phyloP scores from a whole-genome alignment of 37 sponge, comb jelly and placozoan genomes.

The Geodia barretti region DNA sequence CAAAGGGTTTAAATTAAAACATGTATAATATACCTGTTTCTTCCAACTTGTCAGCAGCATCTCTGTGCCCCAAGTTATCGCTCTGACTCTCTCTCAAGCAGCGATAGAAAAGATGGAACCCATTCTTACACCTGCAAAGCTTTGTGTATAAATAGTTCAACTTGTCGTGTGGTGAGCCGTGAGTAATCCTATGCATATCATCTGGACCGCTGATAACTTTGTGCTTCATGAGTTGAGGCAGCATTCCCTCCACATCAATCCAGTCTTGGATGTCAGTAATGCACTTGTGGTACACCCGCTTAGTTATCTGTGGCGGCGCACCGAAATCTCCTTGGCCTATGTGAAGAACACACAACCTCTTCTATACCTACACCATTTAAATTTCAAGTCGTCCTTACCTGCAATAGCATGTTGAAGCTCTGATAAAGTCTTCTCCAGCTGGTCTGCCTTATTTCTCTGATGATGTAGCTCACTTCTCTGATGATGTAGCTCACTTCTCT shows the following conservation, averaged over 20 bases:
- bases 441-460: no score
- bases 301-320: neutral
- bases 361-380: no score
- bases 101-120: neutral
- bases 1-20: no score
- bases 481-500: no score
- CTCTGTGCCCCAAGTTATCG: neutral
- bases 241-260: neutral
- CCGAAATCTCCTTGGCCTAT: no score
- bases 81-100: neutral
- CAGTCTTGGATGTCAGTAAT: neutral
- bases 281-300: neutral
- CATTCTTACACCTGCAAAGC: neutral
- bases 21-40: no score
- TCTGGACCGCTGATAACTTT: neutral
- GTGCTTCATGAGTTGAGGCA: neutral
- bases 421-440: no score
- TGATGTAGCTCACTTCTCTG: no score
- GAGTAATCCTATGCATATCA: neutral
- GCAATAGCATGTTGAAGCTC: no score
- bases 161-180: neutral
- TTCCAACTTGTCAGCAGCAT: neutral
- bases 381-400: no score
- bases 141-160: neutral
- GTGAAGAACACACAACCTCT: no score